Evolutionary conservation across 2,888 invertebrate genomes (phyloP).

Genomic region (Pecten maximus): DNA sequence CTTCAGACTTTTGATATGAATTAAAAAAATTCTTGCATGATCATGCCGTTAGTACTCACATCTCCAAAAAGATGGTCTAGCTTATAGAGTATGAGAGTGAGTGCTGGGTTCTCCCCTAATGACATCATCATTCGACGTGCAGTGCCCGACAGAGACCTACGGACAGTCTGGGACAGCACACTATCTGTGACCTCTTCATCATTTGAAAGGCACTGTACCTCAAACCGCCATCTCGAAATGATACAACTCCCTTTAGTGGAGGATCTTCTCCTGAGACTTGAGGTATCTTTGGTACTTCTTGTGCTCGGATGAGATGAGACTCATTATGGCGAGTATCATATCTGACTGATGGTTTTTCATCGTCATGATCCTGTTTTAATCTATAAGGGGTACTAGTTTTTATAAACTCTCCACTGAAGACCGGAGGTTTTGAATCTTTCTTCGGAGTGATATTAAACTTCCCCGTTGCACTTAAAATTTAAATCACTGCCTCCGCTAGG

Average conservation of each 20-base stretch:
- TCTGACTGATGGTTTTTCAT: no score
- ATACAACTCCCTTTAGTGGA: neutral
- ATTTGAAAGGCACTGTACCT: neutral
- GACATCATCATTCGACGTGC: conserved; percentile 27
- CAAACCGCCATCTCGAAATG: conserved; percentile 34
- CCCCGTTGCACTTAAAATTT: no score
- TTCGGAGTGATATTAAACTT: no score
- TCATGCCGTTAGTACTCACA: conserved; percentile 40
- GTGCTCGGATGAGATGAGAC: no score
- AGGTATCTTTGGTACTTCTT: conserved; percentile 15
- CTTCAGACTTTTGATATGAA: conserved; percentile 40
- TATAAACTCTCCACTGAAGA: no score
- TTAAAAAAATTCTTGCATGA: conserved; percentile 47
- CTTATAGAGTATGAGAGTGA: neutral
- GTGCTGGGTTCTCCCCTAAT: neutral
- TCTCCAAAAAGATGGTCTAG: conserved; percentile 9
- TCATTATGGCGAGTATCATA: no score
- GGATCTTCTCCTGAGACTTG: conserved; percentile 3
- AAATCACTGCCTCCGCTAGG: no score
- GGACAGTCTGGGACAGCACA: conserved; percentile 27
- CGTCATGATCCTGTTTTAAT: no score
- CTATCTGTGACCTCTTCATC: neutral
- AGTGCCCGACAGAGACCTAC: conserved; percentile 35
- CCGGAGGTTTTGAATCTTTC: no score
- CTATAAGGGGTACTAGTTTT: no score